Base-by-base conservation (phyloP, 2,797 vertebrate species). In the Decapterus maruadsi region DNA sequence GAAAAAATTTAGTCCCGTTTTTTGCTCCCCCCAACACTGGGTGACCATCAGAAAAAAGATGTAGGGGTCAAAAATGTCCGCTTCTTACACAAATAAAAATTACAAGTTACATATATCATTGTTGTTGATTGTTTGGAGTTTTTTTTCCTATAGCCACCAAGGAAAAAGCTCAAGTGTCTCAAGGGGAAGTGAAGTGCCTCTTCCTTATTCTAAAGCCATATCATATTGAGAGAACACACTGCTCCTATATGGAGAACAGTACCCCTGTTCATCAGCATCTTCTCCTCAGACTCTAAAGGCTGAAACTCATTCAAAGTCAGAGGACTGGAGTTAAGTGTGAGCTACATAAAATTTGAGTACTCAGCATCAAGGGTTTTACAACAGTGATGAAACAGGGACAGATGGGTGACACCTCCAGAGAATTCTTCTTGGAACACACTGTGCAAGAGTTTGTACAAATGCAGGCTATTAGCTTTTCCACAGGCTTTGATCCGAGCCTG, bases 341-440 rank as follows among this genome's bases (percentile, higher is more conserved):
- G 65, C 65, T 34, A 58, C 40, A 57, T 77, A 16, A 80, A 58
- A 43, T 45, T 16, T 45, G 19, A 81, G 48, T 4, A 22, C 40
- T 70, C 46, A 7, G 54, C 63, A 68, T 66, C 72, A 64, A 51
- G 0, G 16, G 10, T 60, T 64, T 70, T 63, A 62, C 66, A 68
- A 54, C 48, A 20, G 40, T 20, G 51, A 76, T 71, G 60, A 75
- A 73, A 46, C 31, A 0, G 66, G 55, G 48, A 78, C 29, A 67
- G 56, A 75, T 77, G 77, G 70, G 59, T 75, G 50, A 68, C 51
- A 51, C 31, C 60, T 73, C 56, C 14, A 57, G 53, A 67, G 68
- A 55, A 29, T 53, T 53, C 58, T 34, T 53, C 8, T 10, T 14
- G 16, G 26, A 51, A 38, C n/a, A 14, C 20, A 29, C n/a, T 42